These are phyloP conservation scores for Andricus quercusramuli DNA, from an alignment of 2,888 invertebrate species.

Conservation along the genomic window DNA sequence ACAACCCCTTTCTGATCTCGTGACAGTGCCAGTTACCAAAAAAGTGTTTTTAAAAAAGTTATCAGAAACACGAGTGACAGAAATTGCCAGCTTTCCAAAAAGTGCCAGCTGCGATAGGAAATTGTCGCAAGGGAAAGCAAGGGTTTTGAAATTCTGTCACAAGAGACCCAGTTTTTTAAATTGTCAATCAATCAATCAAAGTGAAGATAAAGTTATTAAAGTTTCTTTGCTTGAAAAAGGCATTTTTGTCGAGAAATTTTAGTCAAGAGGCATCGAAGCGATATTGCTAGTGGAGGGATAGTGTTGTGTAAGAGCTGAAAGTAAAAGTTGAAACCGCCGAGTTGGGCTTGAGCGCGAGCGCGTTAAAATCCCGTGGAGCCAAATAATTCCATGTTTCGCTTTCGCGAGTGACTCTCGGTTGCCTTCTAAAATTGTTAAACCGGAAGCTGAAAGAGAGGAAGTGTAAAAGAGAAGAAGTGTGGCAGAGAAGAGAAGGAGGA, in stretches of 20 bases:
- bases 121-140: no score
- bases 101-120: no score
- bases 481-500: slow-evolving; percentile 15
- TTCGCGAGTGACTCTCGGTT: slow-evolving; percentile 40
- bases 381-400: slow-evolving; percentile 63
- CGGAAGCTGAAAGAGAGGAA: slow-evolving; percentile 54
- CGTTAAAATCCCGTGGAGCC: slow-evolving; percentile 73
- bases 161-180: no score
- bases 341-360: slow-evolving; percentile 70
- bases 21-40: no score
- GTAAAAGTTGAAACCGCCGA: slow-evolving; percentile 78
- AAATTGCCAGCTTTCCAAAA: no score
- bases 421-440: not conserved
- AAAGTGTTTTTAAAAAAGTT: no score
- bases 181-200: no score
- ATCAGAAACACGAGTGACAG: no score
- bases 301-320: slow-evolving; percentile 78
- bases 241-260: slow-evolving; percentile 44
- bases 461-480: slow-evolving; percentile 50
- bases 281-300: slow-evolving; percentile 43
- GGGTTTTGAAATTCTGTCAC: no score
- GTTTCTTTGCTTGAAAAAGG: slow-evolving; percentile 14
- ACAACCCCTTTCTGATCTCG: no score
- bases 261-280: slow-evolving; percentile 46
- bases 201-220: not conserved